Conservation (phyloP, 2,888 invertebrate species). For the Phorcus lineatus region DNA sequence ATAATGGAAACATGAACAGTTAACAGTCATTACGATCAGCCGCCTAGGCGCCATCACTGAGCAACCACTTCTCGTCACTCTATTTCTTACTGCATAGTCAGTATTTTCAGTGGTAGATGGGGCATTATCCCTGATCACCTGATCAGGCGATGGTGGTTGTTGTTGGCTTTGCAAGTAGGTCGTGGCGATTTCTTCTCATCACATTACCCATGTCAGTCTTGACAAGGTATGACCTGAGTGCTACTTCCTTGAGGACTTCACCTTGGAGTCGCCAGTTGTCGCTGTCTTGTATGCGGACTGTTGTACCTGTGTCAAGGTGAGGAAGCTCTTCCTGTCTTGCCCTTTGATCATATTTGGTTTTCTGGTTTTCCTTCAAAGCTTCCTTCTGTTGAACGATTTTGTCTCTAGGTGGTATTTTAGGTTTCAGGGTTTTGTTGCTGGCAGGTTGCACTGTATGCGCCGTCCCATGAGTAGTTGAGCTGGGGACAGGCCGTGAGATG, state of each 20-base stretch:
- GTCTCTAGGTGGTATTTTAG: neutral
- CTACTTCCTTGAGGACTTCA: conserved; percentile 29
- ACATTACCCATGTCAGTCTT: neutral
- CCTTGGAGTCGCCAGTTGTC: conserved; percentile 29
- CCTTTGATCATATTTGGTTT: conserved; percentile 35
- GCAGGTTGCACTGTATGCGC: conserved; percentile 22
- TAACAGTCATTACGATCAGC: no score
- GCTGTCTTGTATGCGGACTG: conserved; percentile 29
- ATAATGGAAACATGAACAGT: no score
- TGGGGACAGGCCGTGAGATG: conserved; percentile 32
- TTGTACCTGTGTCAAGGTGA: conserved; percentile 27
- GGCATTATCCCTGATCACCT: no score
- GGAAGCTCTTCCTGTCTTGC: conserved; percentile 30
- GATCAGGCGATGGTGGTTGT: no score
- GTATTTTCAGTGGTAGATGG: no score
- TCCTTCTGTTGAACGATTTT: neutral
- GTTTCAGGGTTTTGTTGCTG: neutral
- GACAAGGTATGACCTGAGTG: conserved; percentile 42
- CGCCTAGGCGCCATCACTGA: no score
- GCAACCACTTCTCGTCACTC: no score
- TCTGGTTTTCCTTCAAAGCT: conserved; percentile 26
- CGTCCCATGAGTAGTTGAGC: conserved; percentile 36
- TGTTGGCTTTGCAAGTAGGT: neutral
- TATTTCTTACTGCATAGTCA: no score
- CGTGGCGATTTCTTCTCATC: neutral